These are phyloP conservation scores for Campoplex nolae DNA, from an alignment of 2,888 invertebrate genomes.

Conservation along the genomic window DNA sequence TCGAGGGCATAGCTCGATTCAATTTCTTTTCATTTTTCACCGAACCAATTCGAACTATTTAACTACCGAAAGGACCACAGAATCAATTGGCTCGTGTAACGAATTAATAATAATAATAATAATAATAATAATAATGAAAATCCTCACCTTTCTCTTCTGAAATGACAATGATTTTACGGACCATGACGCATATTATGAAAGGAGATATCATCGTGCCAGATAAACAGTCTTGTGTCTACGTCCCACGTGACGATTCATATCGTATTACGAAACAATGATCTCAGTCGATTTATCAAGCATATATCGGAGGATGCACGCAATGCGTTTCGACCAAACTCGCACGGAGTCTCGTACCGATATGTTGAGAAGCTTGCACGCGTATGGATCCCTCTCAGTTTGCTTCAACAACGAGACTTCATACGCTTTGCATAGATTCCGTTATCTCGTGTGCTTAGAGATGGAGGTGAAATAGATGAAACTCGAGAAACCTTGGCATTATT, in stretches of 20 bases:
- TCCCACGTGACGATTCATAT: conserved; percentile 51
- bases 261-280: conserved; percentile 54
- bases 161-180: conserved; percentile 5
- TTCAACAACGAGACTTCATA: conserved; percentile 34
- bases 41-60: neutral
- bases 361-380: neutral
- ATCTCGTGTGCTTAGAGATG: conserved; percentile 68
- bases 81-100: neutral
- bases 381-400: conserved; percentile 31
- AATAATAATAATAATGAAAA: neutral
- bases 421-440: conserved; percentile 66
- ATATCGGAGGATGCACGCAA: conserved; percentile 29
- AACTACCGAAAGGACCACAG: neutral
- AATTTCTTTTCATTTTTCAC: neutral
- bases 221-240: conserved; percentile 21
- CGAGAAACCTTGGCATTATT: conserved; percentile 79
- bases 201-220: conserved; percentile 54
- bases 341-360: conserved; percentile 17
- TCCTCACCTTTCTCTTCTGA: neutral
- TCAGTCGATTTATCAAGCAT: conserved; percentile 6
- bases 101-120: neutral
- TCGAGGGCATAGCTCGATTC: neutral
- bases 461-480: conserved; percentile 50
- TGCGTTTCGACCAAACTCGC: conserved; percentile 13
- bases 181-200: conserved; percentile 43